Conservation (phyloP, 2,113 vertebrate species). For the Lethenteron camtschaticum region DNA sequence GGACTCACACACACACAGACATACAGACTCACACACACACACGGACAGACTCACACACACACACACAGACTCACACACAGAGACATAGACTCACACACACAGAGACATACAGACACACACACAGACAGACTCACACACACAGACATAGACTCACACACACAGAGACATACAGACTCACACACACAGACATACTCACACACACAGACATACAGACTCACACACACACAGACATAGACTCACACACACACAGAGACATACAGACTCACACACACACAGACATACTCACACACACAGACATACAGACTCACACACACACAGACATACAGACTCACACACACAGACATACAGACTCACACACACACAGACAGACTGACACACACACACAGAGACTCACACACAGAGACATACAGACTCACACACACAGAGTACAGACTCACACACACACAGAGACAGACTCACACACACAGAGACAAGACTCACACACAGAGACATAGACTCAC, state of each 20-base stretch:
- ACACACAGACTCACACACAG: too few relatives aligned
- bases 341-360: neutral
- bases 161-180: neutral
- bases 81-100: neutral
- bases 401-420: neutral
- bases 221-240: neutral
- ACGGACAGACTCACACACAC: too few relatives aligned
- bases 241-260: neutral
- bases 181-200: neutral
- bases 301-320: neutral
- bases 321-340: neutral
- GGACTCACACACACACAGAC: too few relatives aligned
- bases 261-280: neutral
- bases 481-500: neutral
- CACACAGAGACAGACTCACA: neutral
- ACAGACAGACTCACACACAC: neutral
- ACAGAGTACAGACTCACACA: neutral
- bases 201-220: neutral
- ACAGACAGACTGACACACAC: neutral
- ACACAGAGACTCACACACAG: neutral
- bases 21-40: too few relatives aligned
- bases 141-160: neutral
- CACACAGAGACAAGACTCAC: neutral
- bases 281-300: neutral
- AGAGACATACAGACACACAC: neutral